Conservation (phyloP, 2,113 vertebrate species). For the Mustelus asterias region DNA sequence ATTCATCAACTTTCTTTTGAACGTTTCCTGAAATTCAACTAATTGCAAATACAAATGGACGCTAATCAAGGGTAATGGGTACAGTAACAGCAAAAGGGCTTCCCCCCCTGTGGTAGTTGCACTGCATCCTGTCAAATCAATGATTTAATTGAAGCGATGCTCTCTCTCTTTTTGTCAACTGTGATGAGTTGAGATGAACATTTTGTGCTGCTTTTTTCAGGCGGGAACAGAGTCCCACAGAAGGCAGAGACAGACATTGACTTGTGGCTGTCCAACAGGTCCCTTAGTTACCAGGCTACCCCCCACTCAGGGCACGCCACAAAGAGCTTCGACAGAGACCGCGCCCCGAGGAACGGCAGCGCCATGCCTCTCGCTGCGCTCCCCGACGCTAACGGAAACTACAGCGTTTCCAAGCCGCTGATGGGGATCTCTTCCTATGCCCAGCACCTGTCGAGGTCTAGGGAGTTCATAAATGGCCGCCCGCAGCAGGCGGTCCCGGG, state of each 20-base stretch:
- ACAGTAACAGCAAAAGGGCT: background rate
- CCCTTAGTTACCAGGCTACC: background rate
- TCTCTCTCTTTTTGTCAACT: background rate
- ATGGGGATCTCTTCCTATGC: slow-evolving; percentile 28
- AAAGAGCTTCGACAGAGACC: background rate
- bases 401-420: background rate
- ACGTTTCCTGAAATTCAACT: background rate
- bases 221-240: background rate
- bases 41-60: background rate
- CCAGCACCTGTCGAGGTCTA: slow-evolving; percentile 7
- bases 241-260: background rate
- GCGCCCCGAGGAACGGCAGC: background rate
- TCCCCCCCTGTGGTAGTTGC: background rate
- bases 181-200: background rate
- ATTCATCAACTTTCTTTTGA: background rate
- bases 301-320: background rate
- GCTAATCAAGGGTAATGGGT: background rate
- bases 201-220: slow-evolving; percentile 14
- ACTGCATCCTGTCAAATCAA: background rate
- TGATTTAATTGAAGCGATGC: background rate
- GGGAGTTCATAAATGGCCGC: background rate
- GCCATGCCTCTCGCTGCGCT: background rate
- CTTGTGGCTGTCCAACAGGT: background rate
- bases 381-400: slow-evolving; percentile 8
- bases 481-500: background rate